Evolutionary conservation across 1,140 invertebrate genomes (phyloP), one percentile per base, ranked within the genome.

Genomic region (Leptinotarsa lineolata): DNA sequence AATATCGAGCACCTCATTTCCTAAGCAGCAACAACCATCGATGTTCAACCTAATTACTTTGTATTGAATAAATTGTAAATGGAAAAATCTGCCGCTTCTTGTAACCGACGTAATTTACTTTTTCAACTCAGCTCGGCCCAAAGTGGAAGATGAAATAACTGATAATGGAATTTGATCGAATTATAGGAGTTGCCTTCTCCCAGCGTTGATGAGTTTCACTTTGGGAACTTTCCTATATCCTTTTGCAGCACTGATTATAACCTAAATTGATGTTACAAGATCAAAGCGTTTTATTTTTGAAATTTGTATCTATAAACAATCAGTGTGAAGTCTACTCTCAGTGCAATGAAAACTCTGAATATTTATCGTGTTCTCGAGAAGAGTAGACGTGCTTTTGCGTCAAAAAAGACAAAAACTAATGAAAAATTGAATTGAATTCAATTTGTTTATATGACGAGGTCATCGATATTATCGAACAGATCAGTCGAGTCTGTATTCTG

Each of bases 81-180:
- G 48, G 16, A 0, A 54, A 54, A 54, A 54, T 54, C 6, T 18
- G n/a, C 15, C 48, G 48, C 48, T n/a, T 54, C 16, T 8, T n/a
- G n/a, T 18, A 16, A 15, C 48, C n/a, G 48, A 54, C 2, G 15
- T 54, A 54, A 54, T 54, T 54, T 54, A 54, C 48, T 15, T 18
- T 48, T 68, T 68, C n/a, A 68, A 39, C 24, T 46, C 4, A 22
- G 24, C 24, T n/a, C 13, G 61, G 4, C 6, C 0, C 16, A 20
- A 45, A 20, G 24, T 13, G n/a, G n/a, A n/a, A 45, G 18, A 45
- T 45, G 45, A 21, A 68, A 68, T 48, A 48, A 68, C 66, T 45
- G 66, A 68, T 68, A 68, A 68, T 68, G 66, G 66, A 68, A 22
- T 68, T 21, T 68, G 66, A 68, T 68, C 66, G 2, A 68, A 68